Percentiles rank a stretch among this genome's conserved stretches.
Conservation (phyloP, 2,113 vertebrate genomes). For the Sinocyclocheilus rhinocerous region DNA sequence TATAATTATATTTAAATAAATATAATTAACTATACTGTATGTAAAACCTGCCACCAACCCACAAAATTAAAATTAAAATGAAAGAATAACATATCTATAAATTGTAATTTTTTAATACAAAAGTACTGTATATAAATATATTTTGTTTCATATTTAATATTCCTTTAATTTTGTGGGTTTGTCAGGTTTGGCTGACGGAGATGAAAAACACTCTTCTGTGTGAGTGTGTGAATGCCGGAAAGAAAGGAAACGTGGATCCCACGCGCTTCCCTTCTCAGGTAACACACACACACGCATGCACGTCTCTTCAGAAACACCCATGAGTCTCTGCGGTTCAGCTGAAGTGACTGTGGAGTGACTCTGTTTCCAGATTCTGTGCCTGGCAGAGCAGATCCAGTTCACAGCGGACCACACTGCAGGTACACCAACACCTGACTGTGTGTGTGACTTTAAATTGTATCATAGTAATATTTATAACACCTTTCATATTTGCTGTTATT, state of each 20-base stretch:
- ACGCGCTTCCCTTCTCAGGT: slow-evolving; percentile 93
- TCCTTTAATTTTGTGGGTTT: background rate
- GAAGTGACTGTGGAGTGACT: slow-evolving; percentile 46
- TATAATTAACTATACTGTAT: too few relatives aligned
- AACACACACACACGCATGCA: slow-evolving; percentile 26
- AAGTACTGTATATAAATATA: too few relatives aligned
- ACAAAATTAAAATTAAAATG: too few relatives aligned
- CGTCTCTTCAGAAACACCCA: background rate
- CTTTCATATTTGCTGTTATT: too few relatives aligned
- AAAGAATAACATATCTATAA: too few relatives aligned
- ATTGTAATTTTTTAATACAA: too few relatives aligned
- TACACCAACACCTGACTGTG: slow-evolving; percentile 31
- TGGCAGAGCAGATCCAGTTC: slow-evolving; percentile 96
- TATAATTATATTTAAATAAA: too few relatives aligned
- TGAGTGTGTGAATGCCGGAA: slow-evolving; percentile 85
- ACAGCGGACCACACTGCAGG: slow-evolving; percentile 84
- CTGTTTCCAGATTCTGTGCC: slow-evolving; percentile 85
- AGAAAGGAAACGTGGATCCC: slow-evolving; percentile 84
- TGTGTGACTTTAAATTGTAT: too few relatives aligned
- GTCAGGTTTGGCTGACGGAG: slow-evolving; percentile 89
- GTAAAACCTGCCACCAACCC: too few relatives aligned
- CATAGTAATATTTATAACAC: background rate
- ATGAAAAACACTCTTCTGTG: slow-evolving; percentile 92
- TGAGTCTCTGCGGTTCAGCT: background rate
- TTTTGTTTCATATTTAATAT: background rate